Evolutionary conservation across 2,113 vertebrate species (phyloP).

Genomic region (Macroglossus sobrinus): DNA sequence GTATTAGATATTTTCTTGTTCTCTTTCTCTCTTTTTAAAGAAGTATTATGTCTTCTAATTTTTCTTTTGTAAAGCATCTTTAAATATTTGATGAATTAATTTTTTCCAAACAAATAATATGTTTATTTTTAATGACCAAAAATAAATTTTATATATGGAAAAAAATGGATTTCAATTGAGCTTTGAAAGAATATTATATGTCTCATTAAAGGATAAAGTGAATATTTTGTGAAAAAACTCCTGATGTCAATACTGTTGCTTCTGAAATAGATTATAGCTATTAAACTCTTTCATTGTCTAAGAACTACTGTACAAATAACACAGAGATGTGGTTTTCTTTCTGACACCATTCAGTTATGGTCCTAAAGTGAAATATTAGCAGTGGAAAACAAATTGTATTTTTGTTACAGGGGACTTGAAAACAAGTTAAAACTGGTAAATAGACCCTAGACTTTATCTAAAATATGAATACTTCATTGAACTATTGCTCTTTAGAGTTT

Average conservation of each 20-base stretch:
- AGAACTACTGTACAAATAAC: neutral
- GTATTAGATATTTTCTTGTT: neutral
- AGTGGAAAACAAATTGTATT: neutral
- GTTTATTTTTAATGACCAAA: constrained; percentile 6
- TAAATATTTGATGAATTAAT: constrained; percentile 4
- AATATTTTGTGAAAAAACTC: neutral
- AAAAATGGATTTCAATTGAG: neutral
- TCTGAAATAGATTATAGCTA: constrained; percentile 8
- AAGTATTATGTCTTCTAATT: neutral
- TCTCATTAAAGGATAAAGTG: neutral
- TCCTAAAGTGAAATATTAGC: neutral
- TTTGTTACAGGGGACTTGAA: constrained; percentile 22
- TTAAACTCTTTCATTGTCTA: constrained; percentile 27
- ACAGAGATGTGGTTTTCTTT: neutral
- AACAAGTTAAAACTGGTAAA: constrained; percentile 18
- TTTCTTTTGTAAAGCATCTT: neutral
- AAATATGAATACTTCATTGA: neutral
- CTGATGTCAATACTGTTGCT: neutral
- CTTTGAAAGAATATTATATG: neutral
- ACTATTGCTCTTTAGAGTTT: neutral
- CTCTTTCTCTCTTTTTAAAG: neutral
- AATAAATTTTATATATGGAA: constrained; percentile 19
- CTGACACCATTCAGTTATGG: neutral
- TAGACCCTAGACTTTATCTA: neutral
- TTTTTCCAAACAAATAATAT: neutral